A percentile compares a stretch with the other conserved stretches of the same genome.
phyloP scores from a whole-genome alignment of 2,797 vertebrate genomes.

The Vultur gryphus region DNA sequence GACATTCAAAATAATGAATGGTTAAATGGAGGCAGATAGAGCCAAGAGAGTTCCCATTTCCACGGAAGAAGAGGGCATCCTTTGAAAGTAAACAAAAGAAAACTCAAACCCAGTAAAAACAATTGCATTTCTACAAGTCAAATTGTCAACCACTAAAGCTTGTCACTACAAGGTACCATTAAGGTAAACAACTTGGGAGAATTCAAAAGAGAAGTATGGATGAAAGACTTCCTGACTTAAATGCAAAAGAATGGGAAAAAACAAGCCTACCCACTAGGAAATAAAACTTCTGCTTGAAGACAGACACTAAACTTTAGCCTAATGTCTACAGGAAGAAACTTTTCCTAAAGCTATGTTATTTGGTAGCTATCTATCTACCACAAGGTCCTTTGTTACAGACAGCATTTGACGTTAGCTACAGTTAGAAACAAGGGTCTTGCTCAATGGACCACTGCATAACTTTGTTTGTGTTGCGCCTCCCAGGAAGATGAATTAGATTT shows the following conservation, averaged over 20 bases:
- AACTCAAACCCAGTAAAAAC: not conserved
- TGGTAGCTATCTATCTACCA: not conserved
- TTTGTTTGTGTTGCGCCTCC: not conserved
- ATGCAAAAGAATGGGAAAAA: not conserved
- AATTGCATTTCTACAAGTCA: not conserved
- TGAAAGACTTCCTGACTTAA: not conserved
- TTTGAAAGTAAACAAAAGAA: not conserved
- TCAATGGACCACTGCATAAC: not conserved
- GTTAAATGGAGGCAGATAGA: not conserved
- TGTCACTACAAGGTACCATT: not conserved
- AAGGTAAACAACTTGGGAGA: not conserved
- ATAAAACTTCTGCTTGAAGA: not conserved
- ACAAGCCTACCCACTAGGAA: not conserved
- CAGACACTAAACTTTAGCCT: not conserved
- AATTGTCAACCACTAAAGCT: not conserved
- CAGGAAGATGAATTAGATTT: not conserved
- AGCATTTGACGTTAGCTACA: not conserved
- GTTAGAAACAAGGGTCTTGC: not conserved
- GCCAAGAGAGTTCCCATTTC: not conserved
- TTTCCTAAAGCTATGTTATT: not conserved
- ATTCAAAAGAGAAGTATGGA: not conserved
- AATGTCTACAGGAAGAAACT: not conserved
- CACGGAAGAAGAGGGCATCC: not conserved
- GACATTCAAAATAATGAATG: not conserved
- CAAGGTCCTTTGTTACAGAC: not conserved